Evolutionary conservation across 2,888 invertebrate genomes (phyloP), one percentile per base, ranked within the genome.

Genomic region (Loripinus fragilis): DNA sequence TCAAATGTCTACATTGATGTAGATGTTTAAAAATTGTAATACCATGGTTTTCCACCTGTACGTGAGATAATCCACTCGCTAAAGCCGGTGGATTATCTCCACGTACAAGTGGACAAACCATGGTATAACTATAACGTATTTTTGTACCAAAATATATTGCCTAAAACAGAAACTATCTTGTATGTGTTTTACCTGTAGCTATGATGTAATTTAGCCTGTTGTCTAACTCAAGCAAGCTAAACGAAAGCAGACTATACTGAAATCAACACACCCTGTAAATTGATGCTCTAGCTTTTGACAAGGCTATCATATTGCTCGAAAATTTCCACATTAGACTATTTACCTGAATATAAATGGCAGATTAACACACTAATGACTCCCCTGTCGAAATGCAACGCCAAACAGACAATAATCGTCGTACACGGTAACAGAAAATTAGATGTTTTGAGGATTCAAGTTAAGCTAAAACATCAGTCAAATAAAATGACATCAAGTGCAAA

Each of bases 381-480:
- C 55, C 74, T 80, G 78, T 75, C 75, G 83, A 80, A 80, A 80
- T 80, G 77, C 80, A 83, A 83, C 80, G 80, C 80, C 75, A 80
- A 83, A 71, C 76, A 83, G 83, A 74, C 55, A 72, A 65, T 60
- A 30, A 73, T 67, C 45, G 55, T 75, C 64, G 75, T 72, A 78
- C 73, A 78, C 72, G 67, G 72, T 75, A 78, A 80, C 77, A 77
- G 66, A 79, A 69, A 75, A 74, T 65, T 67, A 60, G 60, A 60
- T 33, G 60, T 10, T 60, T 33, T 60, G 33, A 8, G 33, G 33
- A 7, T 60, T 60, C 28, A 60, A 8, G 17, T 60, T 10, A 45
- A 33, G 60, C 8, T 8, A 60, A 17, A 60, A 33, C 30, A 60
- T 60, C 33, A 33, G 25, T 60, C 60, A 60, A 60, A 33, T 33